Conservation (phyloP, 2,113 vertebrate genomes). For the Sinocyclocheilus anophthalmus region DNA sequence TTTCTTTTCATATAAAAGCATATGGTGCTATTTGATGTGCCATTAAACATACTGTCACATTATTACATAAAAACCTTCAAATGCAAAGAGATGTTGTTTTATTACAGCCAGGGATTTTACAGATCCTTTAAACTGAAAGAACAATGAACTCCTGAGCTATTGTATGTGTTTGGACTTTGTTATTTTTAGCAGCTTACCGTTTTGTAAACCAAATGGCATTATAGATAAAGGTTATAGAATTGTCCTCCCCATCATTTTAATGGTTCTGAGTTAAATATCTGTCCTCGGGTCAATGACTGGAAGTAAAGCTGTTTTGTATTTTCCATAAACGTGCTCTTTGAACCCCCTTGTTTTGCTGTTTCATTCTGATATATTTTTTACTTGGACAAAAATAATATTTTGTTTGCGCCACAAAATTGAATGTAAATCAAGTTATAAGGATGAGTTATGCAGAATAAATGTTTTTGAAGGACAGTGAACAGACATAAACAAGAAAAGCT, state of each 20-base stretch:
- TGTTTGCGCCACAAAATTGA: not conserved
- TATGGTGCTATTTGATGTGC: not conserved
- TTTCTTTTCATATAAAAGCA: not conserved
- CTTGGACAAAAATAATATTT: not conserved
- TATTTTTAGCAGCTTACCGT: not conserved
- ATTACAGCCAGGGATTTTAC: not conserved
- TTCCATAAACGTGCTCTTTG: not conserved
- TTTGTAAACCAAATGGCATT: not conserved
- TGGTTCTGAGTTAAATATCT: not conserved
- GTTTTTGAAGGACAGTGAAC: constrained; percentile 1
- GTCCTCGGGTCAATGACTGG: not conserved
- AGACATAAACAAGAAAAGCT: not conserved
- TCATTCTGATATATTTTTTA: not conserved
- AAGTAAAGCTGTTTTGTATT: not conserved
- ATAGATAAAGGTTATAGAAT: not conserved
- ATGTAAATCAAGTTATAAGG: constrained; percentile 1
- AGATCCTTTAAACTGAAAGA: too few species aligned
- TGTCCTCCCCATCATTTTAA: not conserved
- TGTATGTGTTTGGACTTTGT: not conserved
- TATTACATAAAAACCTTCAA: not conserved
- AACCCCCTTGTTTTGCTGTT: not conserved
- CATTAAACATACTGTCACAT: not conserved
- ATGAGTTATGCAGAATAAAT: constrained; percentile 2
- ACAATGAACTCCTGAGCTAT: not conserved
- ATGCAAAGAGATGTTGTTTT: not conserved